Conservation (phyloP, 2,113 vertebrate species). For the Narcine bancroftii region DNA sequence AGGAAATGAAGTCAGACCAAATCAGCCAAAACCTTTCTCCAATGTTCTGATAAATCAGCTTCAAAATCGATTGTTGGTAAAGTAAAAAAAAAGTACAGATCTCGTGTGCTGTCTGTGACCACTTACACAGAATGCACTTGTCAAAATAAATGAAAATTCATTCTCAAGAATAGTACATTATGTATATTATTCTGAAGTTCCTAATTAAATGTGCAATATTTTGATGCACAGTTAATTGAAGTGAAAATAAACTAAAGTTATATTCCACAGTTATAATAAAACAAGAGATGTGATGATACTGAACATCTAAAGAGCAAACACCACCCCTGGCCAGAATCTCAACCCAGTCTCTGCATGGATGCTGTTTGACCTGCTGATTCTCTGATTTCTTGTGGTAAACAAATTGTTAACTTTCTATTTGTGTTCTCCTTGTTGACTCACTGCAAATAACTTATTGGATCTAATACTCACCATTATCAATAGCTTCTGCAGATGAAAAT, state of each 20-base stretch:
- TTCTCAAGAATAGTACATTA: background rate
- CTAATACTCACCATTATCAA: background rate
- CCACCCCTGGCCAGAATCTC: background rate
- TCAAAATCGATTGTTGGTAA: background rate
- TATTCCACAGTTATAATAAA: background rate
- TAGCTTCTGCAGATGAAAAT: no score
- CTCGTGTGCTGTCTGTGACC: background rate
- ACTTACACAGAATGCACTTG: background rate
- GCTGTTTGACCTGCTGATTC: no score
- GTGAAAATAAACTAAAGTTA: background rate
- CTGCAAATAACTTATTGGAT: background rate
- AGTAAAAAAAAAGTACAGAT: background rate
- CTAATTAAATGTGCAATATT: background rate
- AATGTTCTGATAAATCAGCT: no score
- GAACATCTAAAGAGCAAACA: background rate
- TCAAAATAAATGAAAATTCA: background rate
- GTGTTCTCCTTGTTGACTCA: no score
- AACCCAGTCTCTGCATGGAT: background rate
- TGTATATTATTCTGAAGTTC: background rate
- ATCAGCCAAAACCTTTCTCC: no score
- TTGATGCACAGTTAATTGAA: background rate
- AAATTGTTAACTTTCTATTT: no score
- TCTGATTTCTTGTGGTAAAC: no score
- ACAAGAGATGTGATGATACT: background rate
- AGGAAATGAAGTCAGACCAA: no score